phyloP scores from a whole-genome alignment of 92 coral and sea anemone species.

The Bergia sp. region DNA sequence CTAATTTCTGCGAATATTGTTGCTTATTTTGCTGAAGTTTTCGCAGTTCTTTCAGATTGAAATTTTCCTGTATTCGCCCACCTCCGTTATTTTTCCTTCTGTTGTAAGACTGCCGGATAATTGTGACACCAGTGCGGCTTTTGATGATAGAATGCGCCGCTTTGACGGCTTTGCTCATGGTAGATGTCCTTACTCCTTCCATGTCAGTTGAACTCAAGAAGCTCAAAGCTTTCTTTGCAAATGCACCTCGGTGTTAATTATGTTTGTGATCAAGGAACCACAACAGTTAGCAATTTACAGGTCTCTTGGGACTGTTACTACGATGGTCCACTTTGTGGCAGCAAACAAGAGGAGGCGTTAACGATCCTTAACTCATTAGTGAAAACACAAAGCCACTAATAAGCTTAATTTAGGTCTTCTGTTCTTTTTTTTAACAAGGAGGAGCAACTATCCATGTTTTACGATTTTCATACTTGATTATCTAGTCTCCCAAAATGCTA shows the following conservation, averaged over 20 bases:
- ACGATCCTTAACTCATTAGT: constrained; percentile 27
- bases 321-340: not conserved
- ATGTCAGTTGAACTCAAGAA: constrained; percentile 1
- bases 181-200: constrained; percentile 29
- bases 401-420: not conserved
- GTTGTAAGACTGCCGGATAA: constrained; percentile 50
- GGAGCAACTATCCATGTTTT: not conserved
- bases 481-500: not conserved
- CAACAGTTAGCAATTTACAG: not conserved
- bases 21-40: constrained; percentile 51
- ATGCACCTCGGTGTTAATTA: not conserved
- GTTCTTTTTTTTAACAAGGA: not conserved
- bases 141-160: constrained; percentile 57
- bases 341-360: constrained; percentile 2
- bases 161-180: constrained; percentile 54
- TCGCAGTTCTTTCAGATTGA: constrained; percentile 44
- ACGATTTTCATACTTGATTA: not conserved
- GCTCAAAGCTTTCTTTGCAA: not conserved
- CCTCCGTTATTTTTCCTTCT: constrained; percentile 29
- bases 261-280: not conserved
- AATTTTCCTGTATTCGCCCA: constrained; percentile 32
- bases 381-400: not conserved
- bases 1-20: constrained; percentile 46
- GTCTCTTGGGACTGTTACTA: not conserved
- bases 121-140: constrained; percentile 61